A percentile compares a stretch with the other conserved stretches of the same genome.
phyloP scores from a whole-genome alignment of 2,888 invertebrate species.

The Escarpia spicata region DNA sequence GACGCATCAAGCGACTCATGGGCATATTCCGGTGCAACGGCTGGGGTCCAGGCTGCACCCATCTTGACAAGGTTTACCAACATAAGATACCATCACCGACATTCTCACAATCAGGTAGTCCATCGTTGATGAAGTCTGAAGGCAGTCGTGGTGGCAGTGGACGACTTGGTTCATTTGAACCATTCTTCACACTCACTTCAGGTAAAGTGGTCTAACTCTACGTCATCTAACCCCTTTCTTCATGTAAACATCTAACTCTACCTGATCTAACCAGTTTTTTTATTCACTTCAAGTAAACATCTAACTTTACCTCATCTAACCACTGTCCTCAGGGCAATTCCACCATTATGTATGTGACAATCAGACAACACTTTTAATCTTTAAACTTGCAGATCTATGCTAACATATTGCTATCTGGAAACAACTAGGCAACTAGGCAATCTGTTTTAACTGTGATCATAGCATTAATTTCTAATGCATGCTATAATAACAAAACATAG shows the following conservation, averaged over 20 bases:
- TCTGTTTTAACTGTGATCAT: too few relatives aligned
- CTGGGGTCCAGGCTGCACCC: slow-evolving; percentile 38
- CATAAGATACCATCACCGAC: not conserved
- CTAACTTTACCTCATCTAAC: not conserved
- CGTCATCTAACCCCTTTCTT: not conserved
- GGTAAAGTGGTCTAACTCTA: not conserved
- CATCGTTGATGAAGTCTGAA: not conserved
- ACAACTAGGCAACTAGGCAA: too few relatives aligned
- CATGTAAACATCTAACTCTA: not conserved
- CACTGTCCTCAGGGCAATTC: too few relatives aligned
- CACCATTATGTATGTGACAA: too few relatives aligned
- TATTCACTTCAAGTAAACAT: not conserved
- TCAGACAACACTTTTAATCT: too few relatives aligned
- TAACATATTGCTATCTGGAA: too few relatives aligned
- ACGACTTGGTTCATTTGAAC: slow-evolving; percentile 26
- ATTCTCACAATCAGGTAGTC: not conserved
- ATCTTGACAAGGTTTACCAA: not conserved
- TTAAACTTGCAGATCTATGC: too few relatives aligned
- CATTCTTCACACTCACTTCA: slow-evolving; percentile 35
- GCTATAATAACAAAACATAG: too few relatives aligned
- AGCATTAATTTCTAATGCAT: too few relatives aligned
- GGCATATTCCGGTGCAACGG: slow-evolving; percentile 40
- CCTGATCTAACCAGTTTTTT: not conserved
- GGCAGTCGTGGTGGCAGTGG: not conserved
- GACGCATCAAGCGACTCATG: slow-evolving; percentile 32